Evolutionary conservation across 2,797 vertebrate species (phyloP).

Genomic region (Meda fulgida): DNA sequence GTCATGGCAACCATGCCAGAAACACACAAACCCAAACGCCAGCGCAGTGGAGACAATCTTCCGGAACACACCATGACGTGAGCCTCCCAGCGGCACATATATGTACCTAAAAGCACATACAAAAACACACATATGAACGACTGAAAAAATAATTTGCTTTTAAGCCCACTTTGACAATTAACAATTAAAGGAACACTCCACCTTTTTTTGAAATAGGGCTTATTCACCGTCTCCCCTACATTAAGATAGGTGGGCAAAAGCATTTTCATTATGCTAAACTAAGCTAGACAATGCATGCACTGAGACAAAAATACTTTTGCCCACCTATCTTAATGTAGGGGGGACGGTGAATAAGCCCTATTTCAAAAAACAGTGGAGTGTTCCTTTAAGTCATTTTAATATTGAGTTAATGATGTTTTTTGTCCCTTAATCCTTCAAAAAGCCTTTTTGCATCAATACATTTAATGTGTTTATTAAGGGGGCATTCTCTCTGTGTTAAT

Average conservation of each 20-base stretch:
- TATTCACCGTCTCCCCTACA: no score
- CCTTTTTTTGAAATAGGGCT: no score
- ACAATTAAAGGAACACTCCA: no score
- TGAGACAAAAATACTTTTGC: no score
- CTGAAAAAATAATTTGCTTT: background rate
- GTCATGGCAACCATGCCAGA: constrained; percentile 93
- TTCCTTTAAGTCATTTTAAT: background rate
- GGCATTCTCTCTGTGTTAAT: background rate
- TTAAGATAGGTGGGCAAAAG: no score
- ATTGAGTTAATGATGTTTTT: background rate
- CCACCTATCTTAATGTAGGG: no score
- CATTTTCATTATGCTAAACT: no score
- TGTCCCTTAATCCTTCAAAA: background rate
- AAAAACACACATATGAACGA: background rate
- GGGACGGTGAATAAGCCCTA: no score
- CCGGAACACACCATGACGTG: constrained; percentile 77
- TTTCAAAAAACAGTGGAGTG: no score
- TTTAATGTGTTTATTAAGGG: background rate
- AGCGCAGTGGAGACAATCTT: constrained; percentile 86
- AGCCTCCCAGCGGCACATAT: constrained; percentile 93
- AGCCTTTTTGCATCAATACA: background rate
- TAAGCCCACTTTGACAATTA: background rate
- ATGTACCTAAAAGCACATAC: constrained; percentile 86
- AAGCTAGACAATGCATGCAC: no score
- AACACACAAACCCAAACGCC: constrained; percentile 91